Conservation (phyloP, 2,113 vertebrate genomes). For the Platycercus adscitus region DNA sequence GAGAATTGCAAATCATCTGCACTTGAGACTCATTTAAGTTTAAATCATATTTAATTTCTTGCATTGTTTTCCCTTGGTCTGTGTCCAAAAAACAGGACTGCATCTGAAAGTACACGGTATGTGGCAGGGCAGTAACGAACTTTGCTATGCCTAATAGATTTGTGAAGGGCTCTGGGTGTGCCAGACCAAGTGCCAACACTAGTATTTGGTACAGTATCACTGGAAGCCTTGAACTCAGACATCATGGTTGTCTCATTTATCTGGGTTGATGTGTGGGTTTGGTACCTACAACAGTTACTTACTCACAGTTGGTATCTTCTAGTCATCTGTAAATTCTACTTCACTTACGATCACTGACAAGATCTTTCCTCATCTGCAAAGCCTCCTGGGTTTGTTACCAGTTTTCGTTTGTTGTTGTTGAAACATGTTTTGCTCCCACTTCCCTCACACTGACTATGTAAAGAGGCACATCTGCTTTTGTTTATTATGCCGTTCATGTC, state of each 20-base stretch:
- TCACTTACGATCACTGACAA: background rate
- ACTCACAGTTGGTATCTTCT: background rate
- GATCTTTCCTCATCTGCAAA: background rate
- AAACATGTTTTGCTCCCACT: background rate
- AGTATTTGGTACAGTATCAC: background rate
- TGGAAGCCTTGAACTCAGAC: background rate
- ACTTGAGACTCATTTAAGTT: background rate
- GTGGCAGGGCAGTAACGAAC: background rate
- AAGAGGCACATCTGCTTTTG: conserved; percentile 31
- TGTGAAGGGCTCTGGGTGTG: background rate
- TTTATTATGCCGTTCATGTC: conserved; percentile 11
- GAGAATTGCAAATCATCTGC: background rate
- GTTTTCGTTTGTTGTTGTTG: background rate
- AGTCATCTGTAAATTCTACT: background rate
- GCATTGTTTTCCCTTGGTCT: background rate
- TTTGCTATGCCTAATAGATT: background rate
- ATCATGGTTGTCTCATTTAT: background rate
- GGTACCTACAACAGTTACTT: background rate
- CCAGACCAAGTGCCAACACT: background rate
- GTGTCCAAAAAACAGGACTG: background rate
- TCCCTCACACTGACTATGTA: background rate
- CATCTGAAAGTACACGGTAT: background rate
- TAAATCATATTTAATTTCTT: background rate
- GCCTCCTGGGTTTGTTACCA: background rate
- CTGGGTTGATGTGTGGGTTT: background rate